A percentile compares a stretch with the other conserved stretches of the same genome.
Conservation (phyloP, 2,888 invertebrate species). For the Trisateles emortualis region DNA sequence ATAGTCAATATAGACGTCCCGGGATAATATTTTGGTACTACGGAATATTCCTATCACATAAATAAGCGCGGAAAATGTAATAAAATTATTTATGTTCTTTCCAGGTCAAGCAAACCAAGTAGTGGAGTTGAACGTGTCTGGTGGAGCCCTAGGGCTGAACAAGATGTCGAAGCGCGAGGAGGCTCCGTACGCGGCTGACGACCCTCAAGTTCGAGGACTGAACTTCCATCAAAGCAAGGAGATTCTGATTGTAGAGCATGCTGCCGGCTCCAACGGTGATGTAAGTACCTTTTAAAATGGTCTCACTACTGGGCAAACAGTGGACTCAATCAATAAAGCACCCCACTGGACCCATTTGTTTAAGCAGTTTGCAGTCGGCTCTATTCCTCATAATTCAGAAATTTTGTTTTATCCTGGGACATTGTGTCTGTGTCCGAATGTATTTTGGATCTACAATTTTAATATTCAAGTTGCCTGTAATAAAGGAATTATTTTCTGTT, state of each 20-base stretch:
- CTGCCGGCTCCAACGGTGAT: slow-evolving; percentile 85
- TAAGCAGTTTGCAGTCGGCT: too few relatives aligned
- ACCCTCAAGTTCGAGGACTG: slow-evolving; percentile 94
- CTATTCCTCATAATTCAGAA: too few relatives aligned
- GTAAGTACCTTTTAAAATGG: slow-evolving; percentile 46
- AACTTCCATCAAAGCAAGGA: slow-evolving; percentile 97
- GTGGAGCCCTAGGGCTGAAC: slow-evolving; percentile 93
- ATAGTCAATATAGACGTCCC: too few relatives aligned
- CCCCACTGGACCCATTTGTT: too few relatives aligned
- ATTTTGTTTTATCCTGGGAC: too few relatives aligned
- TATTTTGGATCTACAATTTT: too few relatives aligned
- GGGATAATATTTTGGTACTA: too few relatives aligned
- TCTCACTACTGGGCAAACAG: too few relatives aligned
- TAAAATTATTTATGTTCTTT: slow-evolving; percentile 24
- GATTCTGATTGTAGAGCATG: slow-evolving; percentile 92
- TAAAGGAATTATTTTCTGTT: background rate
- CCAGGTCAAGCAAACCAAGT: slow-evolving; percentile 87
- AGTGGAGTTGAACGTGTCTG: slow-evolving; percentile 90
- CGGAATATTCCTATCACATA: too few relatives aligned
- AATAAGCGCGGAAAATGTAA: background rate
- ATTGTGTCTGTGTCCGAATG: too few relatives aligned
- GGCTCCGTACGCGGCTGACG: slow-evolving; percentile 94
- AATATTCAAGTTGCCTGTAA: too few relatives aligned
- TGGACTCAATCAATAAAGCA: too few relatives aligned
- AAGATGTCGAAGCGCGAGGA: slow-evolving; percentile 94